phyloP scores from a whole-genome alignment of 1,140 invertebrate genomes.

The Latrodectus geometricus region DNA sequence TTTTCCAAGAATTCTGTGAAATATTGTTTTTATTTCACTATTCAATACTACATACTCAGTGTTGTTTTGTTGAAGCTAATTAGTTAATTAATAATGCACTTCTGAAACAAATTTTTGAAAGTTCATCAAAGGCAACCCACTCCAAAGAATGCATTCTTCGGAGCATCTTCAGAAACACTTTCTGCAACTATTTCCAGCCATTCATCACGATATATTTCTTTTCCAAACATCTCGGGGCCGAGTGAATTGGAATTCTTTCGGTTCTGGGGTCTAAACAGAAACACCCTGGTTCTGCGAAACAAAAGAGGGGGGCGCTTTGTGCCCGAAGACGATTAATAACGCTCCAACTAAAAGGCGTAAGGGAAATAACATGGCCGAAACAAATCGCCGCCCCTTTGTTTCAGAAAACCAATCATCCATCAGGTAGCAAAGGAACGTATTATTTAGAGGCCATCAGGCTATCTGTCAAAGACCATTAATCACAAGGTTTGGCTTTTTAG shows the following conservation, averaged over 20 bases:
- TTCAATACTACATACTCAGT: no score
- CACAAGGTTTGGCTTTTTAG: not conserved
- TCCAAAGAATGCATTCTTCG: not conserved
- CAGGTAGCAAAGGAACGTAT: not conserved
- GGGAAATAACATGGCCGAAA: not conserved
- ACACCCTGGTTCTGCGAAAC: not conserved
- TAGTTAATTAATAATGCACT: no score
- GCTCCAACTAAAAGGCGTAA: slow-evolving; percentile 1
- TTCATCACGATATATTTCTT: not conserved
- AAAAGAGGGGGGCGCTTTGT: not conserved
- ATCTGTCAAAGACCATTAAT: not conserved
- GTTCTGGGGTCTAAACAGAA: not conserved
- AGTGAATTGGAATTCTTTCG: not conserved
- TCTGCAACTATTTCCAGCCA: not conserved
- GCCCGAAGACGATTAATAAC: not conserved
- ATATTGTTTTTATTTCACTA: no score
- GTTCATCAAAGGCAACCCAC: no score
- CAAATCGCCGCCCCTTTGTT: not conserved
- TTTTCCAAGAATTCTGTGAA: no score
- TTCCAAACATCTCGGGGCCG: not conserved
- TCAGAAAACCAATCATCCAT: slow-evolving; percentile 1
- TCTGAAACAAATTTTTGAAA: no score
- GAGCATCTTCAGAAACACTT: not conserved
- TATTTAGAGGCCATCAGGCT: slow-evolving; percentile 1
- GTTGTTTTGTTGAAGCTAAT: no score